A percentile compares a stretch with the other conserved stretches of the same genome.
Conservation (phyloP, 2,113 vertebrate genomes). For the Dasypus novemcinctus region DNA sequence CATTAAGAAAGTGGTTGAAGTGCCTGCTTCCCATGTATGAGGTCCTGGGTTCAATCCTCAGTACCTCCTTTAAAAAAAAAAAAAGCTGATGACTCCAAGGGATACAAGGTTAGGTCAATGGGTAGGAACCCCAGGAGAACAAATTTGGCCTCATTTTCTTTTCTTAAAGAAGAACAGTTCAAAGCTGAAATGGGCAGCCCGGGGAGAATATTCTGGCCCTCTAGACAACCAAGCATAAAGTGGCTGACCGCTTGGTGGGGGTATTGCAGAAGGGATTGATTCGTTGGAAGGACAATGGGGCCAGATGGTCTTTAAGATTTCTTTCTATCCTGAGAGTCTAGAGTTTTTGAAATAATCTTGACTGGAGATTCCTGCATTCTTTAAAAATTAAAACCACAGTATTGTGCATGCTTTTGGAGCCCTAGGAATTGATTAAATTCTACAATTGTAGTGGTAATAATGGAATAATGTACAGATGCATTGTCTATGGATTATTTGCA, state of each 20-base stretch:
- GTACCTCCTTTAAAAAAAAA: too few relatives aligned
- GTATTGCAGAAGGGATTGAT: constrained; percentile 73
- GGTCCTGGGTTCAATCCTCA: too few relatives aligned
- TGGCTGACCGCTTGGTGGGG: constrained; percentile 76
- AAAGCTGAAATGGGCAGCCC: constrained; percentile 5
- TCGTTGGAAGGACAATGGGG: neutral
- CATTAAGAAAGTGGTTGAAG: neutral
- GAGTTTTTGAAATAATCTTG: neutral
- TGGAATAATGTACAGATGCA: neutral
- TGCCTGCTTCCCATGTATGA: too few relatives aligned
- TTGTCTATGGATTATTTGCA: neutral
- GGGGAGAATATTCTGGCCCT: constrained; percentile 22
- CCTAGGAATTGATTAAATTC: neutral
- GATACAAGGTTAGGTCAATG: neutral
- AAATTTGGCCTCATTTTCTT: neutral
- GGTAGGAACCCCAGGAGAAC: neutral
- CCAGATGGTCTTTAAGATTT: neutral
- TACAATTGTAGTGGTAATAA: neutral
- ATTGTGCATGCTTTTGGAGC: neutral
- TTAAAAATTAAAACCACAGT: neutral
- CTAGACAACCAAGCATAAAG: constrained; percentile 54
- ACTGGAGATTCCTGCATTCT: neutral
- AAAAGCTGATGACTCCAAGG: neutral
- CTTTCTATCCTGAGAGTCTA: neutral
- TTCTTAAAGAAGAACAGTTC: neutral